Evolutionary conservation across 2,888 invertebrate species (phyloP).

Genomic region (Portevinia maculata): DNA sequence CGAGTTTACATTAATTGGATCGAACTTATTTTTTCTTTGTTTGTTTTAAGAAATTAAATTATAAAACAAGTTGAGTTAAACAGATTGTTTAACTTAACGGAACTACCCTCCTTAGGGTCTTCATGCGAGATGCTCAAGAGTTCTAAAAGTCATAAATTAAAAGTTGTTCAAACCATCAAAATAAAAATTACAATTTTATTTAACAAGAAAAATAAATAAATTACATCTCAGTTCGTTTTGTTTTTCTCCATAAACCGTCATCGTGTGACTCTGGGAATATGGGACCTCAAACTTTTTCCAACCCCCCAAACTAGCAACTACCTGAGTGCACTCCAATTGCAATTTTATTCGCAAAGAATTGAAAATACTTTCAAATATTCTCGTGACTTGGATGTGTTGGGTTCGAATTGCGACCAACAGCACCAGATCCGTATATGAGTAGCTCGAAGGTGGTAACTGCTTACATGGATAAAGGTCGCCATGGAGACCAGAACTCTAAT

Average conservation of each 20-base stretch:
- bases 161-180: neutral
- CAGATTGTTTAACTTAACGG: slow-evolving; percentile 43
- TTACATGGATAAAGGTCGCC: slow-evolving; percentile 27
- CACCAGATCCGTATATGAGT: neutral
- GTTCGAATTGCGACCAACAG: neutral
- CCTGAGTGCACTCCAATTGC: slow-evolving; percentile 26
- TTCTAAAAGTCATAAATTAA: neutral
- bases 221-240: neutral
- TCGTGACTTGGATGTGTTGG: neutral
- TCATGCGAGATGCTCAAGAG: neutral
- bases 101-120: neutral
- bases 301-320: neutral
- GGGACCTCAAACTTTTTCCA: slow-evolving; percentile 7
- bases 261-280: slow-evolving; percentile 19
- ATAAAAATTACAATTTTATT: slow-evolving; percentile 10
- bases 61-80: too few species aligned
- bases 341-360: slow-evolving; percentile 42
- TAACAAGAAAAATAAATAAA: slow-evolving; percentile 11
- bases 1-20: too few species aligned
- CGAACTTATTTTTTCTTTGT: too few species aligned
- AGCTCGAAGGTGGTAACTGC: neutral
- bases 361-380: neutral
- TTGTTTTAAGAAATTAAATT: too few species aligned
- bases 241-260: neutral
- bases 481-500: slow-evolving; percentile 59